A percentile compares a stretch with the other conserved stretches of the same genome.
Evolutionary conservation across 37 sponge, comb jelly and placozoan genomes (phyloP).

Genomic region (Axinella damicornis): DNA sequence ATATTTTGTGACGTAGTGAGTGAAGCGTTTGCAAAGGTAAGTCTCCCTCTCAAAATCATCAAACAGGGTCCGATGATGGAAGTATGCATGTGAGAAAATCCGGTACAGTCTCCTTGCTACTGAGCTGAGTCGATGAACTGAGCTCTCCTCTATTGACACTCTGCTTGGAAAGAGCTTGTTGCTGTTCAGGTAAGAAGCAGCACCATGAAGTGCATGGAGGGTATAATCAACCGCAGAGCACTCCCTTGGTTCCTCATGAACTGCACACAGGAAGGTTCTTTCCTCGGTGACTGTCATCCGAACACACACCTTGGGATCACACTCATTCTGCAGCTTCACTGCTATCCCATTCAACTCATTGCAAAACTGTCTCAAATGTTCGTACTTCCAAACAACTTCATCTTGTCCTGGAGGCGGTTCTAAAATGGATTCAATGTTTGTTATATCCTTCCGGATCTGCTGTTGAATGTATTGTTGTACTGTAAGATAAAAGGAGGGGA

Average conservation of each 20-base stretch:
- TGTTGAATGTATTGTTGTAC: conserved; percentile 91
- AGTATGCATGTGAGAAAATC: conserved; percentile 97
- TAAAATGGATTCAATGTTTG: conserved; percentile 86
- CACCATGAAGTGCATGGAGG: conserved; percentile 97
- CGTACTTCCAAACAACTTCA: conserved; percentile 96
- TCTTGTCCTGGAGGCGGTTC: conserved; percentile 78
- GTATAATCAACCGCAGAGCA: conserved; percentile 99
- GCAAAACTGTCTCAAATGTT: conserved; percentile 97
- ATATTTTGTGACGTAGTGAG: conserved; percentile 87
- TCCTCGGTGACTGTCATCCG: conserved; percentile 97
- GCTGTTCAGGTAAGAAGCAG: conserved; percentile 92
- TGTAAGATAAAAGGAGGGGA: background rate
- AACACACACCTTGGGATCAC: conserved; percentile 79
- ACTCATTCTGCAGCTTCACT: conserved; percentile 85
- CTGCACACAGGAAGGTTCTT: conserved; percentile 98
- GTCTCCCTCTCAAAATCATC: conserved; percentile 93
- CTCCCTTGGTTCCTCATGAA: conserved; percentile 96
- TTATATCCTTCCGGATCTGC: conserved; percentile 73
- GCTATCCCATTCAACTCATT: conserved; percentile 90
- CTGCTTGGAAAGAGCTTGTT: conserved; percentile 97
- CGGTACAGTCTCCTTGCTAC: conserved; percentile 93
- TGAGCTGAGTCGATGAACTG: conserved; percentile 84
- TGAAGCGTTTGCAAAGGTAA: conserved; percentile 91
- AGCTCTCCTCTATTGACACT: conserved; percentile 88
- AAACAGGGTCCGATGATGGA: conserved; percentile 87